Evolutionary conservation across 2,888 invertebrate genomes (phyloP), one percentile per base, ranked within the genome.

Genomic region (Therioaphis trifolii): DNA sequence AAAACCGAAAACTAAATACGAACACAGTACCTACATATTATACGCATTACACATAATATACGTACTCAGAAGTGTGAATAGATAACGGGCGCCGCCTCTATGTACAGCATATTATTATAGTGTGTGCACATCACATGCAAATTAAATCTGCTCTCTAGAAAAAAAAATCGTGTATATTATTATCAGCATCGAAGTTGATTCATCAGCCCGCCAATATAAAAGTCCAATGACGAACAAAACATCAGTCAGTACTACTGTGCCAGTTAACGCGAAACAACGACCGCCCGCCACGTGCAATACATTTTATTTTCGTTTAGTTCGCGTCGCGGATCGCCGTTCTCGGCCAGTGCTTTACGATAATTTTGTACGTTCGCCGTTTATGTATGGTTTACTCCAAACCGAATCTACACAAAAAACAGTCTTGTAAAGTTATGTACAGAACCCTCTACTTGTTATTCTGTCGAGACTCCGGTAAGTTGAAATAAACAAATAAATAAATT

Each of bases 391-490:
- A 82, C 63, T 52, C 27, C 12, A 49, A 52, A 63, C 82, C 82
- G 63, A 63, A 63, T 18, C 35, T 18, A 24, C 74, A 18, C 61
- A 49, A 72, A 82, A 49, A 71, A 24, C 46, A 5, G 74, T 46
- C 74, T 7, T n/a, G 49, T 72, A 63, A 63, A 82, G 82, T 82
- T 82, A 82, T 82, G 82, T 82, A 74, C 82, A 82, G 82, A 72
- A 18, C 82, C 35, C 82, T 82, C 24, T 82, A 82, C 74, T 82
- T 82, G 12, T 69, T 82, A 58, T 82, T 82, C 82, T 82, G 49
- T 63, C 82, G 82, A 61, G 82, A 82, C 14, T 82, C 82, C 52
- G 82, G 82, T 82, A 74, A 82, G 82, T n/a, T 1, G 21, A 1
- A n/a, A 2, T 18, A 52, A 18, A 14, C 18, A 18, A 18, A 52